Evolutionary conservation across 2,797 vertebrate genomes (phyloP).

Genomic region (Odontamblyopus rebecca): DNA sequence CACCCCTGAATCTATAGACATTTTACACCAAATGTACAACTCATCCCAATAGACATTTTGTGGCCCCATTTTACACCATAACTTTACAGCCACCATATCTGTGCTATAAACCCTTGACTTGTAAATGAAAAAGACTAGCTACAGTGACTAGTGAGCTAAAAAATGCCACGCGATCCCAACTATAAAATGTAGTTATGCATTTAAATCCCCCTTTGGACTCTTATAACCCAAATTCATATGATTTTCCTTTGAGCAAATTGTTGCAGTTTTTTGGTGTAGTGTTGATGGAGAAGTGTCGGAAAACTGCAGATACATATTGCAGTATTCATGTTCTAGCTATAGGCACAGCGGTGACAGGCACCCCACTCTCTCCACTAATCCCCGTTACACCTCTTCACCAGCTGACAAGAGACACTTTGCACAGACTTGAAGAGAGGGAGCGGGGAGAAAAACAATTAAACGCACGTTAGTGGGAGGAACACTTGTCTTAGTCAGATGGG

Average conservation of each 20-base stretch:
- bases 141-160: too few relatives aligned
- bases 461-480: conserved; percentile 41
- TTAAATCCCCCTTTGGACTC: not conserved
- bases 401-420: conserved; percentile 60
- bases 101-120: not conserved
- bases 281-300: conserved; percentile 33
- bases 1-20: not conserved
- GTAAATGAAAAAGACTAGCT: not conserved
- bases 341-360: conserved; percentile 50
- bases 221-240: not conserved
- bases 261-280: conserved; percentile 38
- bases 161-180: not conserved
- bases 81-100: not conserved
- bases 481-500: conserved; percentile 37
- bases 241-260: conserved; percentile 34
- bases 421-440: conserved; percentile 38
- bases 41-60: too few relatives aligned
- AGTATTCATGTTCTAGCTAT: conserved; percentile 52
- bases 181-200: not conserved
- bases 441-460: conserved; percentile 57
- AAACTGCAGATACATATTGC: conserved; percentile 40
- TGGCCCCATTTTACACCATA: too few relatives aligned
- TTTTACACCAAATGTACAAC: not conserved
- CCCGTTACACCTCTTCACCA: conserved; percentile 57
- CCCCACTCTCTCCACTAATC: conserved; percentile 48